Evolutionary conservation across 2,113 vertebrate species (phyloP).

Genomic region (Epinephelus fuscoguttatus): DNA sequence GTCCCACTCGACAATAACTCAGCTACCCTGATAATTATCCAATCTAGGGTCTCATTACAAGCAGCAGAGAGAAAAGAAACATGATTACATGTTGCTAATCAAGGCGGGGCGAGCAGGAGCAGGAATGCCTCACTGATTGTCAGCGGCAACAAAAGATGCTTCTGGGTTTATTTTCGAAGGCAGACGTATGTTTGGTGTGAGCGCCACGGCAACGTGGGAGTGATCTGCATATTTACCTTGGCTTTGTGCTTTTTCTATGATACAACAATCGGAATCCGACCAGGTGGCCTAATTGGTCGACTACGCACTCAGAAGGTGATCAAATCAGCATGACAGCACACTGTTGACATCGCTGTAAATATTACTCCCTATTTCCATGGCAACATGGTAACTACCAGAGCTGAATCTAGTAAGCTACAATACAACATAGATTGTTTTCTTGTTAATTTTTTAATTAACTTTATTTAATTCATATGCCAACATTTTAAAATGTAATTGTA

Average conservation of each 20-base stretch:
- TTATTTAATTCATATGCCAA: too few species aligned
- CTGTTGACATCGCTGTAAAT: too few species aligned
- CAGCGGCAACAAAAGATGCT: neutral
- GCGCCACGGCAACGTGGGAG: neutral
- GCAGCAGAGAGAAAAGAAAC: conserved; percentile 29
- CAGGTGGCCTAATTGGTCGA: too few species aligned
- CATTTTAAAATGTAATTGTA: too few species aligned
- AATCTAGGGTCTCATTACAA: conserved; percentile 55
- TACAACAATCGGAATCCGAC: too few species aligned
- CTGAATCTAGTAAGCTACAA: too few species aligned
- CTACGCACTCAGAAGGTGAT: too few species aligned
- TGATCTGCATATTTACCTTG: neutral
- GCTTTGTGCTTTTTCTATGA: neutral
- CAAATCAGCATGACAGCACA: too few species aligned
- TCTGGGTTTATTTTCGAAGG: neutral
- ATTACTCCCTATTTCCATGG: too few species aligned
- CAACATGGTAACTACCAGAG: too few species aligned
- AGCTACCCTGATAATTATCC: conserved; percentile 56
- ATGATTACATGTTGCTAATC: conserved; percentile 50
- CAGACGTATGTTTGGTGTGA: neutral
- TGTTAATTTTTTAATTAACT: too few species aligned
- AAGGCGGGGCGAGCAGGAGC: conserved; percentile 19
- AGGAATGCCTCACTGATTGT: conserved; percentile 25
- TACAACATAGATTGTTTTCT: too few species aligned
- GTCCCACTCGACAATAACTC: conserved; percentile 33